Evolutionary conservation across 2,113 vertebrate genomes (phyloP).

Genomic region (Antennarius striatus): DNA sequence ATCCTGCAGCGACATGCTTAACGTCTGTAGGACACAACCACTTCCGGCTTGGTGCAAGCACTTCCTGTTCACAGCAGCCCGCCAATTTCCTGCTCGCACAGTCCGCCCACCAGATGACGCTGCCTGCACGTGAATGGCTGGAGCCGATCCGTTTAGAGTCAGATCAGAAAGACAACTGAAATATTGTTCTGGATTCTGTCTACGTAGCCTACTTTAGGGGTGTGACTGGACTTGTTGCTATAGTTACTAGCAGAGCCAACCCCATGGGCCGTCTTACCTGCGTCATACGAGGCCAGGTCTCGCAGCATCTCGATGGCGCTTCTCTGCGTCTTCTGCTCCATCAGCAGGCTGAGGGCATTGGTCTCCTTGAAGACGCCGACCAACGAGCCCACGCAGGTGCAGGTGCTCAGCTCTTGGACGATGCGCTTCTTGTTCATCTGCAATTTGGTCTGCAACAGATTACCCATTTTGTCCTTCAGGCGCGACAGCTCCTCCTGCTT

Average conservation of each 20-base stretch:
- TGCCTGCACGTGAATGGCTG: not conserved
- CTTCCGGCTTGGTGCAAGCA: too few relatives aligned
- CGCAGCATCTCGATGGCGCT: constrained; percentile 91
- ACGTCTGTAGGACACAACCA: too few relatives aligned
- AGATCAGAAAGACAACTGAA: too few relatives aligned
- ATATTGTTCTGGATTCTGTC: too few relatives aligned
- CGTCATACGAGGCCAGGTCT: constrained; percentile 87
- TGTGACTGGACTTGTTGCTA: too few relatives aligned
- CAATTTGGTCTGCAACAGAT: constrained; percentile 85
- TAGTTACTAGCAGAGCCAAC: too few relatives aligned
- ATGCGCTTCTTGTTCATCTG: constrained; percentile 84
- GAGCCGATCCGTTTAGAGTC: too few relatives aligned
- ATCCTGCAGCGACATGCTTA: constrained; percentile 36
- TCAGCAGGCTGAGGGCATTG: constrained; percentile 89
- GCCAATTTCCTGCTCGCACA: not conserved
- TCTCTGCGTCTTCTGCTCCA: constrained; percentile 86
- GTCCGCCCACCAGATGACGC: constrained; percentile 34
- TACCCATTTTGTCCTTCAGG: constrained; percentile 88
- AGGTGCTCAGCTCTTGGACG: constrained; percentile 87
- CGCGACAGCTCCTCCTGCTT: constrained; percentile 83
- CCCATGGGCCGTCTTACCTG: constrained; percentile 81
- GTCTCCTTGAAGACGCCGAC: constrained; percentile 89
- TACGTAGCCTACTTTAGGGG: too few relatives aligned
- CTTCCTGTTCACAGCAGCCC: not conserved
- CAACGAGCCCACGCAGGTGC: constrained; percentile 89